Conservation (phyloP, 1,140 invertebrate genomes). For the Habropoda laboriosa region DNA sequence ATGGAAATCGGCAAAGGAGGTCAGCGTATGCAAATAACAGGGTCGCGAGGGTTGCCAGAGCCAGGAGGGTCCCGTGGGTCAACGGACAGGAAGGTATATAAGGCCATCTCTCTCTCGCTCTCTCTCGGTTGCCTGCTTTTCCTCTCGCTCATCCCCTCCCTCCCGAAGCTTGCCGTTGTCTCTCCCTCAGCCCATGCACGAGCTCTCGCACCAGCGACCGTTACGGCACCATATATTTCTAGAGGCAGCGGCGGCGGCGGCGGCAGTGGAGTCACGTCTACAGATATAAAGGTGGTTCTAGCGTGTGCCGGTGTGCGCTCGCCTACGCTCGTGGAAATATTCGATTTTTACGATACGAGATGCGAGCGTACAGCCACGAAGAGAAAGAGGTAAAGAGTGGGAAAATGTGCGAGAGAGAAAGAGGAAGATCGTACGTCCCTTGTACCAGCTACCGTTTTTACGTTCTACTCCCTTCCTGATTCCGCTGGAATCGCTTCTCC, state of each 20-base stretch:
- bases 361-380: constrained; percentile 54
- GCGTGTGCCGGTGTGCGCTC: constrained; percentile 50
- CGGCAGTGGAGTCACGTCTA: constrained; percentile 73
- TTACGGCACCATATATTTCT: constrained; percentile 78
- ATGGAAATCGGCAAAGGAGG: constrained; percentile 74
- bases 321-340: constrained; percentile 75
- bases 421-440: constrained; percentile 28
- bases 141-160: constrained; percentile 13
- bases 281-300: constrained; percentile 74
- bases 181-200: constrained; percentile 61
- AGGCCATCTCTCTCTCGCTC: constrained; percentile 6
- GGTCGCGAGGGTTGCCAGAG: constrained; percentile 68
- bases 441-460: constrained; percentile 54
- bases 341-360: constrained; percentile 78
- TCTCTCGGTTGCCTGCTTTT: background rate
- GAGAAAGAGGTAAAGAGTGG: background rate
- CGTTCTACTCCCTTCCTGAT: constrained; percentile 39
- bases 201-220: constrained; percentile 67
- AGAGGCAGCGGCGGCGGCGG: constrained; percentile 60
- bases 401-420: background rate
- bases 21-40: constrained; percentile 77
- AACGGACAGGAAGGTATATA: constrained; percentile 68
- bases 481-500: constrained; percentile 10
- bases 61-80: constrained; percentile 73
- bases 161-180: constrained; percentile 27